phyloP scores from a whole-genome alignment of 2,888 invertebrate genomes.

The Caenorhabditis afra region DNA sequence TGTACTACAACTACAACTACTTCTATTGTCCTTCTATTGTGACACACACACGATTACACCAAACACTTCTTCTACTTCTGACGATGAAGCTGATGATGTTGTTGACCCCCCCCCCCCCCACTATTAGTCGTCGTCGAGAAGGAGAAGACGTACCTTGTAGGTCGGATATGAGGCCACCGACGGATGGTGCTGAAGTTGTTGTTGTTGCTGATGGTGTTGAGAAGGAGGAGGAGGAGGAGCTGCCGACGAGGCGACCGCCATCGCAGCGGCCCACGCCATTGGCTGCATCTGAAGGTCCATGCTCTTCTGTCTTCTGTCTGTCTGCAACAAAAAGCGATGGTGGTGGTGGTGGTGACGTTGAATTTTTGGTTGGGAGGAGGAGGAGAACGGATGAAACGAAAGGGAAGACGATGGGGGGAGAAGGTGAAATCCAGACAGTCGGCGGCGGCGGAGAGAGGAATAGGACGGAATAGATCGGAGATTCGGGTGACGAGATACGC shows the following conservation, averaged over 20 bases:
- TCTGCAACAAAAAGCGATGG: neutral
- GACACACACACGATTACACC: neutral
- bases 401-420: no score
- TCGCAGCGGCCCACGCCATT: slow-evolving; percentile 33
- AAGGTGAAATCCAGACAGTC: slow-evolving; percentile 3
- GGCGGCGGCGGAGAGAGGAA: neutral
- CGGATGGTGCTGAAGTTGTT: slow-evolving; percentile 36
- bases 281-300: slow-evolving; percentile 45
- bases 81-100: no score
- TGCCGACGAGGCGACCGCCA: slow-evolving; percentile 29
- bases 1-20: slow-evolving; percentile 2
- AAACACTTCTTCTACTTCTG: neutral
- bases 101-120: no score
- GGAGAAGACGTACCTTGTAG: slow-evolving; percentile 24
- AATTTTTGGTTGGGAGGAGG: no score
- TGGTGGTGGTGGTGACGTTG: neutral
- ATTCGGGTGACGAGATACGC: neutral
- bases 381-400: no score
- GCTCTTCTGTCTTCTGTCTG: slow-evolving; percentile 40
- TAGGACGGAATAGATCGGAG: slow-evolving; percentile 22
- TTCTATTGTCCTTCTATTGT: slow-evolving; percentile 8
- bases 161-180: neutral
- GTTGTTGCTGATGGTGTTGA: slow-evolving; percentile 19
- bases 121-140: no score
- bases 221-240: neutral